Conservation (phyloP, 2,797 vertebrate genomes). For the Okamejei kenojei region DNA sequence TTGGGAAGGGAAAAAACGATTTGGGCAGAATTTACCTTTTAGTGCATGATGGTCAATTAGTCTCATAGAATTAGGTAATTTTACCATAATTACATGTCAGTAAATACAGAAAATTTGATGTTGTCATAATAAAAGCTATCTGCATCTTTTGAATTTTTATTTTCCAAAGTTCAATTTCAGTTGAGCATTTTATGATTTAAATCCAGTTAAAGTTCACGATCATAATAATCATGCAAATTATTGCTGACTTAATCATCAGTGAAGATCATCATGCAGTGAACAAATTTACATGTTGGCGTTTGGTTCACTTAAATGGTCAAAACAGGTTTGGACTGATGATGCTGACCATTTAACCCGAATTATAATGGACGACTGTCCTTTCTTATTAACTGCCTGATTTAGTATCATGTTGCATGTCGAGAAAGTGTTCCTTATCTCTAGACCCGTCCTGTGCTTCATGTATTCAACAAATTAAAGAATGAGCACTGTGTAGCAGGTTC, state of each 20-base stretch:
- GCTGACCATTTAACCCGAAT: not conserved
- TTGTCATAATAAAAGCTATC: not conserved
- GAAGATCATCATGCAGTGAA: not conserved
- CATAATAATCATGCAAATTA: not conserved
- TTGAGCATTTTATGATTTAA: not conserved
- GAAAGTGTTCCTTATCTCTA: not conserved
- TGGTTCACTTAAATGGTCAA: not conserved
- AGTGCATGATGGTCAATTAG: not conserved
- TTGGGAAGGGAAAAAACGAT: not conserved
- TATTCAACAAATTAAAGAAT: not conserved
- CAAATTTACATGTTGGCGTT: too few relatives aligned
- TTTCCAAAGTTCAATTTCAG: not conserved
- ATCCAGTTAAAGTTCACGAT: not conserved
- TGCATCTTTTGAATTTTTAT: not conserved
- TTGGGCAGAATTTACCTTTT: too few relatives aligned
- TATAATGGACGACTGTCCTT: not conserved
- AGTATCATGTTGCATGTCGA: not conserved
- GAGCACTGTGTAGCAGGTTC: not conserved
- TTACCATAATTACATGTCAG: not conserved
- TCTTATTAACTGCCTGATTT: not conserved
- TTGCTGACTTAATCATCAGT: not conserved
- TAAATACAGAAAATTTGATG: not conserved
- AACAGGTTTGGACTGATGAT: not conserved
- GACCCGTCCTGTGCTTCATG: not conserved
- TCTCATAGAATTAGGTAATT: not conserved